Evolutionary conservation across 1,140 invertebrate species (phyloP).

Genomic region (Drosophila ironensis): DNA sequence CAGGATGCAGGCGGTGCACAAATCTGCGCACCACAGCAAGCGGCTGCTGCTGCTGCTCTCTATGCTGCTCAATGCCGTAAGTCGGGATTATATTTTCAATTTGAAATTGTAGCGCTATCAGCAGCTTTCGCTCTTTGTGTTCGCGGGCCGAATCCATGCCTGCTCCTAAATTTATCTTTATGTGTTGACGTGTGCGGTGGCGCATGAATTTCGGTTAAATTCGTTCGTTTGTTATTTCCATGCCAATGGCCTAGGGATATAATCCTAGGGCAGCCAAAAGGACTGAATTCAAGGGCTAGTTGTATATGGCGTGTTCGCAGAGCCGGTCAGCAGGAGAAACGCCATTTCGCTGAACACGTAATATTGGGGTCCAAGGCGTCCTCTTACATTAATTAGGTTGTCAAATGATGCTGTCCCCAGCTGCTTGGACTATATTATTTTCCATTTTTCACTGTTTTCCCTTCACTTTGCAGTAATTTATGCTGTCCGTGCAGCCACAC

Average conservation of each 20-base stretch:
- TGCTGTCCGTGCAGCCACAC: slow-evolving; percentile 36
- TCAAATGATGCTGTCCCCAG: neutral
- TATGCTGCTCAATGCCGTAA: slow-evolving; percentile 73
- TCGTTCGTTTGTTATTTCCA: neutral
- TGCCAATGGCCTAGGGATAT: slow-evolving; percentile 5
- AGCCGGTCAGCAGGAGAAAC: neutral
- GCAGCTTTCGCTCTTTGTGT: slow-evolving; percentile 16
- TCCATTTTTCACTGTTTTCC: slow-evolving; percentile 30
- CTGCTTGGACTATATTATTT: slow-evolving; percentile 30
- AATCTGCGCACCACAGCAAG: slow-evolving; percentile 58
- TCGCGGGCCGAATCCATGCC: slow-evolving; percentile 15
- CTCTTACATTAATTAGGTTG: slow-evolving; percentile 16
- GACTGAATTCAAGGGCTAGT: slow-evolving; percentile 16
- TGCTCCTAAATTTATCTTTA: slow-evolving; percentile 30
- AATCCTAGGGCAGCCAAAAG: slow-evolving; percentile 3
- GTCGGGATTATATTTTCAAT: slow-evolving; percentile 72
- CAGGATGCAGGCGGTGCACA: slow-evolving; percentile 67
- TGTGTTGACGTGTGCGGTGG: slow-evolving; percentile 38
- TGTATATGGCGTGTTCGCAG: too few species aligned
- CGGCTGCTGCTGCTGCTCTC: slow-evolving; percentile 62
- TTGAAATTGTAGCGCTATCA: slow-evolving; percentile 37
- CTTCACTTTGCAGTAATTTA: slow-evolving; percentile 33
- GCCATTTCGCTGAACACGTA: neutral
- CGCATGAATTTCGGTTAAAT: slow-evolving; percentile 46
- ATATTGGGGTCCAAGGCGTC: slow-evolving; percentile 5